Evolutionary conservation across 2,888 invertebrate species (phyloP), one percentile per base, ranked within the genome.

Genomic region (Eueremaeus valkanovi): DNA sequence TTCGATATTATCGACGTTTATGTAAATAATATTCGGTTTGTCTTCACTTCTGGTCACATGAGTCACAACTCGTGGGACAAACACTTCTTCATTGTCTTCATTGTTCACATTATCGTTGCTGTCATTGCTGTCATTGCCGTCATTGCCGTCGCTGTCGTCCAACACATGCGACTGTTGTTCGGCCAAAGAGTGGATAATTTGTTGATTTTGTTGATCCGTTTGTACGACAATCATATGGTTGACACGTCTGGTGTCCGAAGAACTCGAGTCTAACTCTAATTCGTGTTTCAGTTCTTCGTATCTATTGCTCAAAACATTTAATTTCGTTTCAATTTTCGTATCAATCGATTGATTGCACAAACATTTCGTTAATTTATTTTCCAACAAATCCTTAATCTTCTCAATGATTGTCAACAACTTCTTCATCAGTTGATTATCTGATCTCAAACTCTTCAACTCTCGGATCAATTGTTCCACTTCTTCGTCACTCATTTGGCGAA

Each of bases 241-340:
- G 24, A 2, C 27, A 24, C 6, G 11, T 58, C 27, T 29, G 2
- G 3, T 18, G 29, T 9, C 29, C n/a, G 29, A 58, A 27, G 9
- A n/a, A n/a, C n/a, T n/a, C n/a, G n/a, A n/a, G n/a, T n/a, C 16
- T 3, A 63, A 18, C n/a, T 36, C 29, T 8, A 63, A n/a, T 18
- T 33, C 16, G 11, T 63, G 3, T n/a, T 49, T 49, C 2, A 49
- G n/a, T n/a, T 49, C 49, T 0, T 9, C 6, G 18, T 63, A 63
- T 36, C n/a, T 63, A 9, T 63, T 18, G 63, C n/a, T 63, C 36
- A 63, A 63, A 63, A 63, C 63, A 63, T 33, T 63, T 5, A 63
- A 29, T 36, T 63, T 63, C 9, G 63, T 63, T 18, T 63, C 33
- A 18, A 36, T 9, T 36, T 63, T 63, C 9, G 21, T 36, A 13